Base-by-base conservation (phyloP, 2,888 invertebrate species). In the Scaptomyza reducta region DNA sequence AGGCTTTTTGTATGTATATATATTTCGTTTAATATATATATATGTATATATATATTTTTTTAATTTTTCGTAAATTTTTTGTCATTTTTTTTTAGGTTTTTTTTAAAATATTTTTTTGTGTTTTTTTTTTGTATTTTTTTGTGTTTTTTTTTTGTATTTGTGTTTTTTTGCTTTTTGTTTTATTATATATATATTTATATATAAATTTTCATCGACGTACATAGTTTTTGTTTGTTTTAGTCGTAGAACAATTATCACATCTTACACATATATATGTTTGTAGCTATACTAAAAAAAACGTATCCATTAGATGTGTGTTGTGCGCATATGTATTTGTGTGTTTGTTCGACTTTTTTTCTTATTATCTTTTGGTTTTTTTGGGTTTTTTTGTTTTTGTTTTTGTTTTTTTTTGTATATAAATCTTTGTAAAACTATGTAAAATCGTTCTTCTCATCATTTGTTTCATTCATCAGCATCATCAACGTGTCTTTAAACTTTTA, bases 211-310 rank as follows among this genome's bases (percentile, higher is more conserved):
- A 70, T 74, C 83, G 82, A 84, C 74, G 83, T 82, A 69, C 63
- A 61, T 65, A 79, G 63, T 61, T 67, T 57, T 14, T 50, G 33
- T 33, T 69, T 69, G 69, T 61, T 78, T 84, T 84, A 81, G 87
- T 87, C 70, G 67, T 87, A 87, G 82, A 82, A 82, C 82, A 82
- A 87, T 82, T 82, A 82, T 82, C 82, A 82, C 82, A 82, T 82
- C 82, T 82, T 87, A 82, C 81, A 87, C 78, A 85, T 76, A 75
- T 79, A 79, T 83, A 80, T 80, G 70, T 77, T 79, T 81, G 74
- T 74, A 70, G 87, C 82, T 82, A 87, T 79, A 74, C 87, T 76
- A 87, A 79, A 71, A 82, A 71, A 82, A 71, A 77, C 67, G 67
- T 85, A 82, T 82, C 77, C 82, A 79, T 85, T 83, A 67, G 57